Evolutionary conservation across 2,113 vertebrate genomes (phyloP).

Genomic region (Chaetops frenatus): DNA sequence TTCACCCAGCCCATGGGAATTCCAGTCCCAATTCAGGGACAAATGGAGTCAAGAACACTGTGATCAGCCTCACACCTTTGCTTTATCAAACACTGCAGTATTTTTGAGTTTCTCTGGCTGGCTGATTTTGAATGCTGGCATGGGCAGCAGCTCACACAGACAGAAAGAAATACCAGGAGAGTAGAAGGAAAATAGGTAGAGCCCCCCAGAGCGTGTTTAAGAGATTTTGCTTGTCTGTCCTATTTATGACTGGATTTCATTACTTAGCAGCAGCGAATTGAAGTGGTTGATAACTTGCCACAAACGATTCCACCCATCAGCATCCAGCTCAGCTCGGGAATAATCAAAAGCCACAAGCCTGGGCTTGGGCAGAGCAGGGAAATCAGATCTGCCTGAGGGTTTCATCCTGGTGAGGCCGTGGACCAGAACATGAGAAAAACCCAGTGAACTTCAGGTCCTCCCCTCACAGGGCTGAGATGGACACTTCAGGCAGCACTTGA

Average conservation of each 20-base stretch:
- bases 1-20: not conserved
- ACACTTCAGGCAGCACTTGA: not conserved
- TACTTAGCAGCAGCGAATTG: slow-evolving; percentile 29
- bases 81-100: not conserved
- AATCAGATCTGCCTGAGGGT: not conserved
- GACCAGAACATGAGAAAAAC: not conserved
- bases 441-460: not conserved
- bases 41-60: not conserved
- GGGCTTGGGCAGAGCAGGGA: not conserved
- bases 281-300: slow-evolving; percentile 9
- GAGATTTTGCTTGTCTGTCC: slow-evolving; percentile 28
- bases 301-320: slow-evolving; percentile 2
- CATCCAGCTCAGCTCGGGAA: not conserved
- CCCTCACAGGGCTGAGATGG: not conserved
- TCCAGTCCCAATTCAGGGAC: not conserved
- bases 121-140: not conserved
- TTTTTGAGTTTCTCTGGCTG: not conserved
- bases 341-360: not conserved
- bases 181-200: slow-evolving; percentile 10
- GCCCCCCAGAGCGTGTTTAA: not conserved
- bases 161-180: not conserved
- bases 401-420: not conserved
- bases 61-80: not conserved
- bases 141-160: not conserved
- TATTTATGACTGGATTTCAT: slow-evolving; percentile 32